Conservation (phyloP, 2,113 vertebrate species). For the Laterallus jamaicensis region DNA sequence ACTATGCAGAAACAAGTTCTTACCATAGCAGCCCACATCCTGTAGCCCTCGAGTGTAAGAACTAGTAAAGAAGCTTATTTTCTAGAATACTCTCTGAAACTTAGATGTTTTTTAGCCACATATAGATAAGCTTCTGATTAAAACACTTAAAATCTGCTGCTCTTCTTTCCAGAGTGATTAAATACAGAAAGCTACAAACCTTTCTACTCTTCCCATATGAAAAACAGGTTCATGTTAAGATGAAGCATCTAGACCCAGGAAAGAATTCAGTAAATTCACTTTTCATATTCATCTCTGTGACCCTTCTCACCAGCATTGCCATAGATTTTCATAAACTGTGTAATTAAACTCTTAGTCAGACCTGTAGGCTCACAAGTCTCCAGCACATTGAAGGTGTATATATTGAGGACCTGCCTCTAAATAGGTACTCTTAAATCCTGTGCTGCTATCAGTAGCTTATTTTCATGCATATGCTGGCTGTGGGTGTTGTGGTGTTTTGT, state of each 20-base stretch:
- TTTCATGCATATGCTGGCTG: background rate
- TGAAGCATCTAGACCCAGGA: background rate
- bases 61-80: background rate
- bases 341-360: background rate
- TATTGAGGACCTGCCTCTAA: background rate
- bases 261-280: background rate
- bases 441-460: background rate
- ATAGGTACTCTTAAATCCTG: background rate
- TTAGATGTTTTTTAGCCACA: background rate
- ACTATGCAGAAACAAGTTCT: background rate
- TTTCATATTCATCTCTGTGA: background rate
- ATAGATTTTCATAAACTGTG: background rate
- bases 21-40: conserved; percentile 50
- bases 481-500: background rate
- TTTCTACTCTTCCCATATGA: background rate
- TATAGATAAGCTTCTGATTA: background rate
- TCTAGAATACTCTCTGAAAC: background rate
- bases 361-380: background rate
- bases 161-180: background rate
- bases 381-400: background rate
- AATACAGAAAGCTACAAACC: background rate
- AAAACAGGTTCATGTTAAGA: background rate
- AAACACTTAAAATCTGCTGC: background rate
- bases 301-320: background rate
- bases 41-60: background rate